phyloP scores from a whole-genome alignment of 2,888 invertebrate species.

The Hirtodrosophila trivittata region DNA sequence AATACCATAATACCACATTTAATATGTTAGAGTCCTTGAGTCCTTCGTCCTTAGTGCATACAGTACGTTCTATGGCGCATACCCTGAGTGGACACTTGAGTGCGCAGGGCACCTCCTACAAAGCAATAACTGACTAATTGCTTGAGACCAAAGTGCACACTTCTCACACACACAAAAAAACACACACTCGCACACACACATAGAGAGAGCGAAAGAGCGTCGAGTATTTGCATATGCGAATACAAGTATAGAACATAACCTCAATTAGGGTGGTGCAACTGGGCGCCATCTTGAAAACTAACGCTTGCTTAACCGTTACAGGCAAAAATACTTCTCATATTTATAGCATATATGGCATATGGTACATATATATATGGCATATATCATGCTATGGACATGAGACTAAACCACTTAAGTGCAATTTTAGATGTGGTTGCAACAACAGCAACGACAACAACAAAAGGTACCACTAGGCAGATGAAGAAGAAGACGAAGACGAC shows the following conservation, averaged over 20 bases:
- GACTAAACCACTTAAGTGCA: slow-evolving; percentile 54
- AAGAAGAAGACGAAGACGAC: background rate
- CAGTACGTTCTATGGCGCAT: background rate
- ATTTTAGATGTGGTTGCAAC: slow-evolving; percentile 50
- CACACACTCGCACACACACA: slow-evolving; percentile 27
- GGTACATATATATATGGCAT: slow-evolving; percentile 14
- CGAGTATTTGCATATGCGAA: slow-evolving; percentile 62
- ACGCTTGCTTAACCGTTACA: no score
- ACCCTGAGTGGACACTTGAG: slow-evolving; percentile 28
- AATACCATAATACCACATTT: slow-evolving; percentile 26
- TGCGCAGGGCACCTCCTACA: slow-evolving; percentile 24
- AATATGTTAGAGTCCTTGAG: slow-evolving; percentile 24
- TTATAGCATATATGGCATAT: slow-evolving; percentile 32
- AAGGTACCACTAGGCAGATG: background rate
- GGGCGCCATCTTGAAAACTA: slow-evolving; percentile 46
- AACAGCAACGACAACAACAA: slow-evolving; percentile 9
- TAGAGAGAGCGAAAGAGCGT: slow-evolving; percentile 9
- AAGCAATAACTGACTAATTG: slow-evolving; percentile 75
- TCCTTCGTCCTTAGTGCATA: slow-evolving; percentile 10
- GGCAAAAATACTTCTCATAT: slow-evolving; percentile 20
- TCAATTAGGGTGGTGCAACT: slow-evolving; percentile 38
- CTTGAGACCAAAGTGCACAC: slow-evolving; percentile 63
- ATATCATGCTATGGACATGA: slow-evolving; percentile 51
- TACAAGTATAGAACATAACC: slow-evolving; percentile 30
- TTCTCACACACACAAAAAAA: slow-evolving; percentile 26